Evolutionary conservation across 1,140 invertebrate species (phyloP), one percentile per base, ranked within the genome.

Genomic region (Homarus americanus): DNA sequence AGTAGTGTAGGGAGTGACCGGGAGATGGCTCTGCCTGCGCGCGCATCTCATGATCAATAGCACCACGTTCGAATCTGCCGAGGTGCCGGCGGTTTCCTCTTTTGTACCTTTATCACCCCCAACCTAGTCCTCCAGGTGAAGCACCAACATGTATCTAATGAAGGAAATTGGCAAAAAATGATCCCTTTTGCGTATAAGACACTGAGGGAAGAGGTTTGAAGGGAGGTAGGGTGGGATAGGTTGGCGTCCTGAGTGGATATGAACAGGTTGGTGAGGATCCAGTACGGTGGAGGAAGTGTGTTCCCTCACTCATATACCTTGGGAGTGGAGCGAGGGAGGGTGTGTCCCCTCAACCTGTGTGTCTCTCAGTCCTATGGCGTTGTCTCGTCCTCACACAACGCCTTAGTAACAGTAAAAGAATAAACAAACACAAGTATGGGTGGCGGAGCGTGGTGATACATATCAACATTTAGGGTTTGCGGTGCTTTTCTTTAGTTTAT

Each of bases 1-100:
- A 79, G 76, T 79, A 79, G 76, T 79, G 41, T 49, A 79, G 76
- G 41, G 76, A 79, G 76, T 79, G 76, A 49, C 76, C 76, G 44
- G 24, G 44, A 79, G 76, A 79, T 40, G 76, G 76, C 76, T 79
- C n/a, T 49, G 36, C 9, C 2, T 41, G 75, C 75, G 75, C 75
- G 76, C 76, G 76, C 76, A 79, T 1, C 20, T 41, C 40, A 49
- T 79, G 76, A 79, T 79, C 76, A 79, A 79, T 79, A 79, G 5
- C 28, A 36, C 38, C 12, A 28, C 41, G 76, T 79, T 32, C 41
- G 76, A 79, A 79, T 2, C 32, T 40, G 36, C 32, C 75, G 1
- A 78, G 5, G 20, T 78, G 9, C 12, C 24, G 44, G 44, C 44
- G 44, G 44, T 12, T 49, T 49, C 24, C 15, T 17, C 15, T 17